phyloP scores from a whole-genome alignment of 2,888 invertebrate genomes.

The Drosophila colorata region DNA sequence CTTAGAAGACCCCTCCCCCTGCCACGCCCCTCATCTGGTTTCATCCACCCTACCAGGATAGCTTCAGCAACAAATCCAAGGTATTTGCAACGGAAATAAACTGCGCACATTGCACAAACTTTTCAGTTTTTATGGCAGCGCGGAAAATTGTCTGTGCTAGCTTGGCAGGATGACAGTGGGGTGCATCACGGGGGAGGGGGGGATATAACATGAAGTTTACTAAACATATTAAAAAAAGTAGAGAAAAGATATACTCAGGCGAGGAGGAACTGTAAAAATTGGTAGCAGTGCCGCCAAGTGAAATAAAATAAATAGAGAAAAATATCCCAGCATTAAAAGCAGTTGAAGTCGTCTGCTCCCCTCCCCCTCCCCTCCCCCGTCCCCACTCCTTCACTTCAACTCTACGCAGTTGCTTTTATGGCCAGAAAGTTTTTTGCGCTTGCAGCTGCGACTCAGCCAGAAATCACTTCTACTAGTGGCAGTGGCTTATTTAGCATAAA shows the following conservation, averaged over 20 bases:
- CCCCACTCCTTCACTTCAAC: conserved; percentile 6
- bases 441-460: conserved; percentile 56
- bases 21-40: background rate
- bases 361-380: background rate
- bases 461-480: conserved; percentile 59
- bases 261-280: conserved; percentile 69
- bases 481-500: conserved; percentile 76
- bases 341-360: conserved; percentile 43
- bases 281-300: conserved; percentile 58
- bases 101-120: conserved; percentile 78
- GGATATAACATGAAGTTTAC: conserved; percentile 66
- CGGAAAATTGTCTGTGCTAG: conserved; percentile 61
- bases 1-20: conserved; percentile 19
- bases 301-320: conserved; percentile 78
- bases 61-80: conserved; percentile 65
- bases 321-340: conserved; percentile 36
- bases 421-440: conserved; percentile 45
- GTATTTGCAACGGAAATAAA: conserved; percentile 81
- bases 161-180: background rate
- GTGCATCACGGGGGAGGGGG: conserved; percentile 18
- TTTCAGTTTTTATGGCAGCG: conserved; percentile 68
- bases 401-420: conserved; percentile 54
- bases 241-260: conserved; percentile 38
- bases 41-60: background rate
- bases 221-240: conserved; percentile 71